Evolutionary conservation across 2,888 invertebrate genomes (phyloP).

Genomic region (Leptopilina drosophilae): DNA sequence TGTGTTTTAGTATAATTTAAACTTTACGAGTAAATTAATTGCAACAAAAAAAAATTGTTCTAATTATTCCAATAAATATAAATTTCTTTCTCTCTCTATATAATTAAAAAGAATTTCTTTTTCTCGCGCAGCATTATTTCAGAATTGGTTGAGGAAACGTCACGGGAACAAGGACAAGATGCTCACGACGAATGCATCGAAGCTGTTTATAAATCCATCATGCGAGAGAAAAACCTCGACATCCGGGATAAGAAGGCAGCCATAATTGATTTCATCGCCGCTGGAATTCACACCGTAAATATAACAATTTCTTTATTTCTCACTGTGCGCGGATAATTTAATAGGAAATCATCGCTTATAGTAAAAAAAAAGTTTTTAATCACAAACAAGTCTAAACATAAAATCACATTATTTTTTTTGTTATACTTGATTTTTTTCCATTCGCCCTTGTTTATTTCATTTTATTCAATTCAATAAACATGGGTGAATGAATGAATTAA

Average conservation of each 20-base stretch:
- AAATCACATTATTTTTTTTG: background rate
- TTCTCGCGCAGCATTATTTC: slow-evolving; percentile 83
- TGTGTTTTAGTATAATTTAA: no score
- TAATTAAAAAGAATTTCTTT: slow-evolving; percentile 37
- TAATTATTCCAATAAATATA: background rate
- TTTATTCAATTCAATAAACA: no score
- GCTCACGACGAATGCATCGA: slow-evolving; percentile 81
- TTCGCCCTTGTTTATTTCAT: no score
- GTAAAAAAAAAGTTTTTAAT: background rate
- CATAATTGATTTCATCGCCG: slow-evolving; percentile 91
- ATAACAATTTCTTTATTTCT: slow-evolving; percentile 1
- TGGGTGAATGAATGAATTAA: no score
- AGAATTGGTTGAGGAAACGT: slow-evolving; percentile 85
- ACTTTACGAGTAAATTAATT: no score
- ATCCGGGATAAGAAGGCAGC: slow-evolving; percentile 90
- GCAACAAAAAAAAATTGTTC: background rate
- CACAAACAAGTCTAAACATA: background rate
- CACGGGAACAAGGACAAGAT: slow-evolving; percentile 79
- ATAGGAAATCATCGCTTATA: background rate
- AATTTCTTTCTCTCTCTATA: background rate
- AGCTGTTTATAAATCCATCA: slow-evolving; percentile 86
- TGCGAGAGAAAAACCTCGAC: slow-evolving; percentile 85
- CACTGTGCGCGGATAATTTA: background rate
- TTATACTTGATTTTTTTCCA: no score
- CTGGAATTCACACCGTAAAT: slow-evolving; percentile 90